phyloP scores from a whole-genome alignment of 1,140 invertebrate genomes.

The Bacillus rossius region DNA sequence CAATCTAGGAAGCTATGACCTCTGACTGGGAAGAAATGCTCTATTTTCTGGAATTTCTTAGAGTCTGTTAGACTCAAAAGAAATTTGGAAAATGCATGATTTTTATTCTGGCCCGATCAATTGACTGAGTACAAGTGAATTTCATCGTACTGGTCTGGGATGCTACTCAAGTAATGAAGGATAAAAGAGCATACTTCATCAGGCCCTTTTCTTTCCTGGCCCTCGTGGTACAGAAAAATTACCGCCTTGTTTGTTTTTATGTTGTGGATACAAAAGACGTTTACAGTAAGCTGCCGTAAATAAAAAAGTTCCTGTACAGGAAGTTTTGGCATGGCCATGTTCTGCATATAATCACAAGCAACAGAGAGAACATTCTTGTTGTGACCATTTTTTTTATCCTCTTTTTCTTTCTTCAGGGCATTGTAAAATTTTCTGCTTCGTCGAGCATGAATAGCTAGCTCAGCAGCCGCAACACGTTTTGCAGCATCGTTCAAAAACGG shows the following conservation, averaged over 20 bases:
- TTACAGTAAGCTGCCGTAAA: constrained; percentile 29
- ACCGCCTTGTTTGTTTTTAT: constrained; percentile 22
- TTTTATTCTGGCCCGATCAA: constrained; percentile 28
- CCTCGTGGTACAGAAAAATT: constrained; percentile 30
- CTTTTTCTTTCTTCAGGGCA: constrained; percentile 22
- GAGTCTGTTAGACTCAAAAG: no score
- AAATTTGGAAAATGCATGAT: constrained; percentile 17
- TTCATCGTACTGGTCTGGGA: constrained; percentile 22
- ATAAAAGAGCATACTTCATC: constrained; percentile 30
- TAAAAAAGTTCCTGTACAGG: constrained; percentile 26
- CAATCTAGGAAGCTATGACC: no score
- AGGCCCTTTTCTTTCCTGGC: constrained; percentile 22
- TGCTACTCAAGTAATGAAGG: constrained; percentile 23
- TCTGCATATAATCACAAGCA: constrained; percentile 36
- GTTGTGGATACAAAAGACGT: constrained; percentile 30
- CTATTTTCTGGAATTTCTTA: no score
- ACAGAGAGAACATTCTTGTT: constrained; percentile 20
- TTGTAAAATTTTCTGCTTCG: constrained; percentile 27
- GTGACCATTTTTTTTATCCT: constrained; percentile 15
- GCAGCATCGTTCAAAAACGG: constrained; percentile 17
- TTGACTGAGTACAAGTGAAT: constrained; percentile 27
- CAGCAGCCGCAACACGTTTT: constrained; percentile 27
- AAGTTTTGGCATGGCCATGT: constrained; percentile 26
- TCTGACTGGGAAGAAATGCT: no score
- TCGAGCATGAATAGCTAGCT: constrained; percentile 26